A percentile compares a stretch with the other conserved stretches of the same genome.
phyloP scores from a whole-genome alignment of 2,888 invertebrate genomes.

The Acrobasis repandana region DNA sequence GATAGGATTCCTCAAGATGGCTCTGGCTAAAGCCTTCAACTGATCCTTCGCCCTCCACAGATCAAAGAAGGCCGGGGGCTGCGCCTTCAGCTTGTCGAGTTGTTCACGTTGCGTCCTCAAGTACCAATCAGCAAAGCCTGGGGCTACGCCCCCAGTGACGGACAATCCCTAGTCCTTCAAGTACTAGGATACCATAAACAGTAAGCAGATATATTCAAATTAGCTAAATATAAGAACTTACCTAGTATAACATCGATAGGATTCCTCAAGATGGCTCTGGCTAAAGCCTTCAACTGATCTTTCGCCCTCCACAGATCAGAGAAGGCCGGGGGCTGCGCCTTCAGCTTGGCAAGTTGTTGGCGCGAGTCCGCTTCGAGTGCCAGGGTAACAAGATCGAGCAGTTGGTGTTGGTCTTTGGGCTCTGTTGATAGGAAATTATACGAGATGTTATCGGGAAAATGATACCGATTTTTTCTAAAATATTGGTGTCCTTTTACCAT shows the following conservation, averaged over 20 bases:
- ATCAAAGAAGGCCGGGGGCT: constrained; percentile 48
- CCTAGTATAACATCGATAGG: constrained; percentile 89
- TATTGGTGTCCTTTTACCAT: too few relatives aligned
- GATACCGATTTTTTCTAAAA: not conserved
- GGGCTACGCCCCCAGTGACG: too few relatives aligned
- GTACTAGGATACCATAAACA: too few relatives aligned
- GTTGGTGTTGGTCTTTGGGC: constrained; percentile 35
- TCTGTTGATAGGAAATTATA: constrained; percentile 33
- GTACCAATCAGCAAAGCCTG: too few relatives aligned
- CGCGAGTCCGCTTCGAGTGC: constrained; percentile 49
- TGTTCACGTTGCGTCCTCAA: constrained; percentile 17
- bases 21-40: constrained; percentile 88
- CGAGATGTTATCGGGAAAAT: not conserved
- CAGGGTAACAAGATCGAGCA: constrained; percentile 48
- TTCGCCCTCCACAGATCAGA: constrained; percentile 65
- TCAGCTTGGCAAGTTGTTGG: constrained; percentile 36
- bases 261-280: constrained; percentile 89
- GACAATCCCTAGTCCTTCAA: too few relatives aligned
- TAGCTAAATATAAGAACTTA: constrained; percentile 33
- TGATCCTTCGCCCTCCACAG: constrained; percentile 82
- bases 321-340: constrained; percentile 45
- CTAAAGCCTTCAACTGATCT: constrained; percentile 88
- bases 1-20: constrained; percentile 91
- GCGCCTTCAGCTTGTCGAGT: constrained; percentile 37
- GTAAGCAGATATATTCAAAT: too few relatives aligned